These are phyloP conservation scores for Chaetoderma sp. DNA, from an alignment of 2,888 invertebrate species.

Conservation along the genomic window DNA sequence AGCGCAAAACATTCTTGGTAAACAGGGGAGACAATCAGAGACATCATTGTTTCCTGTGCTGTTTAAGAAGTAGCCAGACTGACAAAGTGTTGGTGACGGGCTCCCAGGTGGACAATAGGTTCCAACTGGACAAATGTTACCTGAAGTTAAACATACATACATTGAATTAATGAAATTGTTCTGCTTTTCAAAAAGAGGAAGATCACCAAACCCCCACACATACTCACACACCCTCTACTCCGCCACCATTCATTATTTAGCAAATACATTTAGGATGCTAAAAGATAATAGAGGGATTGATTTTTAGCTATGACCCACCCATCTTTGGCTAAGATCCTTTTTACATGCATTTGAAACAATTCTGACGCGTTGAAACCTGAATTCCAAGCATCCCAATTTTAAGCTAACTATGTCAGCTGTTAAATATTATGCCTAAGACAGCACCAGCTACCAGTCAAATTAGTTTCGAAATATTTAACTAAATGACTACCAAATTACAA, in stretches of 20 bases:
- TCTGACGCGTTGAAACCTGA: too few relatives aligned
- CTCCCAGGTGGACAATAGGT: conserved; percentile 54
- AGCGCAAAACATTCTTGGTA: conserved; percentile 52
- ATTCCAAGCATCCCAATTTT: too few relatives aligned
- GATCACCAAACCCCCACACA: neutral
- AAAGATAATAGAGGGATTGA: too few relatives aligned
- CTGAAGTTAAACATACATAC: conserved; percentile 36
- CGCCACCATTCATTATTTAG: neutral
- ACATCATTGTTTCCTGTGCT: conserved; percentile 51
- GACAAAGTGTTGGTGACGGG: conserved; percentile 45
- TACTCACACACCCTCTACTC: neutral
- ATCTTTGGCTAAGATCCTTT: too few relatives aligned
- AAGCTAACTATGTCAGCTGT: too few relatives aligned
- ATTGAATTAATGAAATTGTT: neutral
- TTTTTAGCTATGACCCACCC: too few relatives aligned
- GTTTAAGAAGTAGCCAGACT: conserved; percentile 50
- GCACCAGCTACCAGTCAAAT: too few relatives aligned
- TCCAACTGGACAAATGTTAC: conserved; percentile 59
- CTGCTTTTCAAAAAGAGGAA: neutral
- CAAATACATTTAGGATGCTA: too few relatives aligned
- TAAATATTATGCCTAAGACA: too few relatives aligned
- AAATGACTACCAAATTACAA: too few relatives aligned
- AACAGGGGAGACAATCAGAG: conserved; percentile 50
- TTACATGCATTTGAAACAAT: too few relatives aligned
- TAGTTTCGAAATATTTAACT: too few relatives aligned